phyloP scores from a whole-genome alignment of 2,113 vertebrate species.

The Copsychus sechellarum region DNA sequence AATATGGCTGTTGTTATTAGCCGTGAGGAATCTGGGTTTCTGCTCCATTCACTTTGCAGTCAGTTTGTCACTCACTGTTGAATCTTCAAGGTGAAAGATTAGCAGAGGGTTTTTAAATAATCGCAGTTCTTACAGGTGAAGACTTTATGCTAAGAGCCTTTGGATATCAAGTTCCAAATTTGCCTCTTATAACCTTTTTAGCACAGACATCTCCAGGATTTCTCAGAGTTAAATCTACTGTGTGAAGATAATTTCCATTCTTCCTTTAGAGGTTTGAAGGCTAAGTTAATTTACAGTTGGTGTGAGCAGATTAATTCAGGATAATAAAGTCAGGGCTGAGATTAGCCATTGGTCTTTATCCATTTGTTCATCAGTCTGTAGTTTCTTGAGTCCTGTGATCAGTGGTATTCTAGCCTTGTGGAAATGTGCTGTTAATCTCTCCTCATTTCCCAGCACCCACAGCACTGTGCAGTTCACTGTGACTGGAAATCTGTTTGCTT shows the following conservation, averaged over 20 bases:
- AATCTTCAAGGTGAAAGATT: constrained; percentile 56
- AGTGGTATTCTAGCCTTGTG: neutral
- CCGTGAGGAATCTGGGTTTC: constrained; percentile 5
- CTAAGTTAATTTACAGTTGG: neutral
- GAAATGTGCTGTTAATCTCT: neutral
- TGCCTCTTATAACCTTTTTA: neutral
- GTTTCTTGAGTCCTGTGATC: neutral
- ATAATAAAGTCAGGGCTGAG: neutral
- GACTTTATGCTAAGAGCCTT: neutral
- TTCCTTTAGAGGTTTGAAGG: neutral
- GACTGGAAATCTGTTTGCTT: neutral
- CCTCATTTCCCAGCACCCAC: neutral
- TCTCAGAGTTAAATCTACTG: neutral
- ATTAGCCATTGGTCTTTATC: neutral
- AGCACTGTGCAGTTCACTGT: neutral
- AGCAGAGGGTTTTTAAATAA: neutral
- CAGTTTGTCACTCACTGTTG: constrained; percentile 44
- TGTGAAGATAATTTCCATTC: neutral
- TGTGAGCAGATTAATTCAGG: neutral
- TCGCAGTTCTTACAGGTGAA: neutral
- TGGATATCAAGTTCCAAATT: neutral
- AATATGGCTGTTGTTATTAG: neutral
- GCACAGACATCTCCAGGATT: neutral
- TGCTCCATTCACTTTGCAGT: constrained; percentile 26
- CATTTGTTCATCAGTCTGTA: neutral